Evolutionary conservation across 2,797 vertebrate genomes (phyloP).

Genomic region (Myripristis murdjan): DNA sequence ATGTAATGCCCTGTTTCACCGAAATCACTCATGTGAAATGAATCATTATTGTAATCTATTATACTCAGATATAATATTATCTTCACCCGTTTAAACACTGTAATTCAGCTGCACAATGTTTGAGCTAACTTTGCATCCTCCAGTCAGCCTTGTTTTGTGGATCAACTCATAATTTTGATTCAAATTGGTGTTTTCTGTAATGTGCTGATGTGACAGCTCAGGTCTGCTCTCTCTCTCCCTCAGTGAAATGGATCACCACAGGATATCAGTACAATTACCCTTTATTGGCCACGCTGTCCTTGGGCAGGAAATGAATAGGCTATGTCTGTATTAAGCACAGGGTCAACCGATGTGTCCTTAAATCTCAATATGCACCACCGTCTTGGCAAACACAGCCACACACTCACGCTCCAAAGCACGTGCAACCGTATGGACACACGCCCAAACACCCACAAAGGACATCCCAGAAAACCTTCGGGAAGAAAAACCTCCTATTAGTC

Average conservation of each 20-base stretch:
- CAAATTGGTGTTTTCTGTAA: constrained; percentile 26
- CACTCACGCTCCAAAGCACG: background rate
- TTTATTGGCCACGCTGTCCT: constrained; percentile 70
- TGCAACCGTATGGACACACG: background rate
- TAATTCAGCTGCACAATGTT: background rate
- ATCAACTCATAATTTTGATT: constrained; percentile 14
- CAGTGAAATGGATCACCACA: constrained; percentile 63
- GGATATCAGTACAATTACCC: constrained; percentile 60
- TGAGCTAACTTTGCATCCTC: background rate
- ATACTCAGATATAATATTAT: constrained; percentile 1
- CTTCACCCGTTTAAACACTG: constrained; percentile 7
- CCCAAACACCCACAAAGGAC: constrained; percentile 23
- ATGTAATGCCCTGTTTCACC: constrained; percentile 12
- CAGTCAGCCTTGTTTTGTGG: constrained; percentile 19
- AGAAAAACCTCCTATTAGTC: constrained; percentile 46
- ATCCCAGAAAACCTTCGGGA: constrained; percentile 35
- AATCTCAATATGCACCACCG: constrained; percentile 58
- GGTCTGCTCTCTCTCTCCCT: constrained; percentile 49
- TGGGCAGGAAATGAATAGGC: constrained; percentile 66
- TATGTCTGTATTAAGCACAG: constrained; percentile 60
- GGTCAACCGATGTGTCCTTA: constrained; percentile 68
- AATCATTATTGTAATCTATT: constrained; percentile 16
- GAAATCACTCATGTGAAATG: constrained; percentile 24
- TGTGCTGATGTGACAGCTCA: constrained; percentile 52
- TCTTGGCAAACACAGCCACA: background rate